Conservation (phyloP, 2,888 invertebrate species). For the Trissolcus brochymenae region DNA sequence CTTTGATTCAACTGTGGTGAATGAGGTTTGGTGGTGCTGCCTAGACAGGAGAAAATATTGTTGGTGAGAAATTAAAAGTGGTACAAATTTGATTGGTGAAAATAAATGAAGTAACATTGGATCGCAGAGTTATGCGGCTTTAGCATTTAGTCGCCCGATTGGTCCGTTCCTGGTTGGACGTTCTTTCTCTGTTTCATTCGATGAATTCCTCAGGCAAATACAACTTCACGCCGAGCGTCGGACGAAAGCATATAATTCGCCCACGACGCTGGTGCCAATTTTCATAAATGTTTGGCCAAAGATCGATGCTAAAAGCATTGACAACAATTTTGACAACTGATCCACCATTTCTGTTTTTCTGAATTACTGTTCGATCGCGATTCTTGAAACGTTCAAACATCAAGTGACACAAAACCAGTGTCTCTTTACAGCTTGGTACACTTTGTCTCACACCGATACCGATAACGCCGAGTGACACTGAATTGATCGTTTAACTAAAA, state of each 20-base stretch:
- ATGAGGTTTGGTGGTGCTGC: too few species aligned
- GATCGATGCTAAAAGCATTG: slow-evolving; percentile 46
- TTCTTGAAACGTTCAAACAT: slow-evolving; percentile 2
- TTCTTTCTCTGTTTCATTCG: slow-evolving; percentile 58
- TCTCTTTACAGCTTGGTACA: background rate
- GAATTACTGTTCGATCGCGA: too few species aligned
- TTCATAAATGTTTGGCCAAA: slow-evolving; percentile 41
- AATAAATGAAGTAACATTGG: background rate
- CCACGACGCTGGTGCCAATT: slow-evolving; percentile 53
- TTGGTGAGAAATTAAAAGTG: too few species aligned
- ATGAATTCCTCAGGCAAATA: slow-evolving; percentile 54
- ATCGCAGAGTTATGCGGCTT: too few species aligned
- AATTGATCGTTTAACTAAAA: slow-evolving; percentile 38
- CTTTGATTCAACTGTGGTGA: too few species aligned
- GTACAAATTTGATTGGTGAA: too few species aligned
- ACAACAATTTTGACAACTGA: background rate
- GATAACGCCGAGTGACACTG: slow-evolving; percentile 20
- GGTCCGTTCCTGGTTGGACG: slow-evolving; percentile 50
- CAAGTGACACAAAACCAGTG: background rate
- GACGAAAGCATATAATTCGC: slow-evolving; percentile 46
- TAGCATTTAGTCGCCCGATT: slow-evolving; percentile 29
- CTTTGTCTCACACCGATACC: background rate
- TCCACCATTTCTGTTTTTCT: too few species aligned
- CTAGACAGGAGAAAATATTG: too few species aligned
- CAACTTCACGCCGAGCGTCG: slow-evolving; percentile 51